Base-by-base conservation (phyloP, 1,140 invertebrate genomes). In the Globodera rostochiensis region DNA sequence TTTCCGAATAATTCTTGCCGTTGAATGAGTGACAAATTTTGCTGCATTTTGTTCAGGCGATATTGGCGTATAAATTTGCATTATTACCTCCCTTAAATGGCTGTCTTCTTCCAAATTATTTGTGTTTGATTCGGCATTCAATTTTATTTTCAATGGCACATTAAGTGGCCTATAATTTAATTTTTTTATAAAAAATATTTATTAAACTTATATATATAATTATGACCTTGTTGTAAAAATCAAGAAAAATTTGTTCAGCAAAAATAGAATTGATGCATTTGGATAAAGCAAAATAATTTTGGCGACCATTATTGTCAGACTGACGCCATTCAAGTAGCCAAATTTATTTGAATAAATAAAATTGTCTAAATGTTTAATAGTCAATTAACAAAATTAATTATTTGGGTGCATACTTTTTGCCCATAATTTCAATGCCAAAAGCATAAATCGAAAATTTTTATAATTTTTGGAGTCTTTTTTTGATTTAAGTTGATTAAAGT, bases 341-440 rank as follows among this genome's bases (percentile, higher is more conserved):
- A 83, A 94, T 95, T 88, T 94, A 94, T 1, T 91, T 92, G 53
- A 92, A 93, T 82, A 93, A 94, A 84, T 93, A 95, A 86, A 90
- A 94, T 47, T 91, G 93, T 79, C 93, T 94, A 19, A 60, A n/a
- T n/a, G n/a, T n/a, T 50, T 50, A 50, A 50, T 6, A 50, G 88
- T 91, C 91, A 86, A n/a, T 25, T 25, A 25, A 25, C 1, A 25
- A 25, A 25, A 25, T 25, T 25, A 25, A 25, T 25, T 25, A 25
- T 25, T 25, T 25, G 25, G 25, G 25, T 25, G 25, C 11, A 19
- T 13, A 76, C 74, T 76, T 76, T 76, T 76, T 15, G 74, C 74
- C 74, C 74, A 76, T 46, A 76, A 21, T 76, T 76, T 76, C 45
- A 76, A 19, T 46, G 19, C 21, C 46, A 36, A n/a, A 57, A 76